A percentile compares a stretch with the other conserved stretches of the same genome.
phyloP scores from a whole-genome alignment of 2,888 invertebrate species.

The Euzophera pinguis region DNA sequence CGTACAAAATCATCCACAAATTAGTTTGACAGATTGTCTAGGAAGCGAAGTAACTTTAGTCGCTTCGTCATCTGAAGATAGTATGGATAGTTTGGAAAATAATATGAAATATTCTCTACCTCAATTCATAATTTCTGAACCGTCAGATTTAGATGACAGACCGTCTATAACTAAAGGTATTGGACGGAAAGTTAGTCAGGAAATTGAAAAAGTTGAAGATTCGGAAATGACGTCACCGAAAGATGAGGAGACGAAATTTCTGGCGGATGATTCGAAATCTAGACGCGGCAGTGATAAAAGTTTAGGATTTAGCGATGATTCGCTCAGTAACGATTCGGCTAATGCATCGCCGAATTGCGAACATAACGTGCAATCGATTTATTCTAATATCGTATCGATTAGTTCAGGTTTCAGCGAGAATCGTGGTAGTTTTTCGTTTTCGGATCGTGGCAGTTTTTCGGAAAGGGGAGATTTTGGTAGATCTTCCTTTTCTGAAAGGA shows the following conservation, averaged over 20 bases:
- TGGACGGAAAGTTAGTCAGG: constrained; percentile 84
- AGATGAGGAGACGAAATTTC: constrained; percentile 42
- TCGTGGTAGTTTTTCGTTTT: constrained; percentile 72
- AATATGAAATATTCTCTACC: constrained; percentile 71
- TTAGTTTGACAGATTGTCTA: constrained; percentile 94
- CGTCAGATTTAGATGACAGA: constrained; percentile 83
- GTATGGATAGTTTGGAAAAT: constrained; percentile 84
- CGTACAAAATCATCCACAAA: constrained; percentile 85
- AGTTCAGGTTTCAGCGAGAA: constrained; percentile 82
- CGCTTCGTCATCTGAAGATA: constrained; percentile 87
- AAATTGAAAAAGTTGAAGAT: constrained; percentile 70
- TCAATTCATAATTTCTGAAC: constrained; percentile 86
- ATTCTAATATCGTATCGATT: constrained; percentile 76
- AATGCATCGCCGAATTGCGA: constrained; percentile 78
- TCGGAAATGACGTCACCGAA: constrained; percentile 64
- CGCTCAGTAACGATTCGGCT: constrained; percentile 83
- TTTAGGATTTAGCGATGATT: constrained; percentile 85
- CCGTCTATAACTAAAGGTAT: constrained; percentile 91
- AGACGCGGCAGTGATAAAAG: constrained; percentile 85
- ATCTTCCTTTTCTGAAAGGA: constrained; percentile 75
- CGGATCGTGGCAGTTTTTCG: constrained; percentile 70
- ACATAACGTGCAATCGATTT: constrained; percentile 68
- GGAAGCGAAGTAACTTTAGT: constrained; percentile 91
- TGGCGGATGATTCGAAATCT: constrained; percentile 63
- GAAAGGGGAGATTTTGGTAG: constrained; percentile 68